Conservation (phyloP, 37 sponge, comb jelly and placozoan genomes). For the Geodia barretti region DNA sequence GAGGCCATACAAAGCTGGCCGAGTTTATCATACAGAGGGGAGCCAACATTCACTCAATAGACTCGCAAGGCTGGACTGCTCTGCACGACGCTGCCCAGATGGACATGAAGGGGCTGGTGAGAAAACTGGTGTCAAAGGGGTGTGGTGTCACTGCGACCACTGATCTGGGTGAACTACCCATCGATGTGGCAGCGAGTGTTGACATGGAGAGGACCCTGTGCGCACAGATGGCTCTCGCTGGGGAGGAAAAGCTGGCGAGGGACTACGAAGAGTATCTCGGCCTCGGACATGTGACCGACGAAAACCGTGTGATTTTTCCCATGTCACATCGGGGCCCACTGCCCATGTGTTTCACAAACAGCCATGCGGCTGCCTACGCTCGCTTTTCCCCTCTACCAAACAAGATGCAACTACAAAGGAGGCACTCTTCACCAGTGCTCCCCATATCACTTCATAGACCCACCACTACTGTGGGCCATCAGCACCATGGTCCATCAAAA, state of each 20-base stretch:
- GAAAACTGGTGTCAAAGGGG: constrained; percentile 50
- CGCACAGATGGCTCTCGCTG: constrained; percentile 30
- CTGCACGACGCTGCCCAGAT: constrained; percentile 73
- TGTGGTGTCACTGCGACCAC: constrained; percentile 21
- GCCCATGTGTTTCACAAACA: neutral
- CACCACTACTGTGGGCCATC: neutral
- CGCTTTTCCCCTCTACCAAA: too few species aligned
- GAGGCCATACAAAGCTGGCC: constrained; percentile 43
- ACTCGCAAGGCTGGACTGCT: constrained; percentile 62
- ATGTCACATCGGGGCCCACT: neutral
- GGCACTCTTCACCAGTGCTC: neutral
- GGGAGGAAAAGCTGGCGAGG: constrained; percentile 26
- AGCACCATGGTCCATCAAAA: neutral
- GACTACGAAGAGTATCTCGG: constrained; percentile 38
- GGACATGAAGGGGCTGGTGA: constrained; percentile 30
- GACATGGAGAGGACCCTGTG: constrained; percentile 51
- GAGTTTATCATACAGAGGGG: constrained; percentile 67
- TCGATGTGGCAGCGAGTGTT: constrained; percentile 66
- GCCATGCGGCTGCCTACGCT: neutral
- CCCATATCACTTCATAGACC: too few species aligned
- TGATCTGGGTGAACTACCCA: constrained; percentile 38
- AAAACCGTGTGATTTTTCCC: neutral
- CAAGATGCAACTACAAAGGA: neutral
- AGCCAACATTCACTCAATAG: constrained; percentile 37
- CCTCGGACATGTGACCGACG: neutral